Percentiles rank a stretch among this genome's conserved stretches.
Conservation (phyloP, 2,113 vertebrate genomes). For the Pelodiscus sinensis region DNA sequence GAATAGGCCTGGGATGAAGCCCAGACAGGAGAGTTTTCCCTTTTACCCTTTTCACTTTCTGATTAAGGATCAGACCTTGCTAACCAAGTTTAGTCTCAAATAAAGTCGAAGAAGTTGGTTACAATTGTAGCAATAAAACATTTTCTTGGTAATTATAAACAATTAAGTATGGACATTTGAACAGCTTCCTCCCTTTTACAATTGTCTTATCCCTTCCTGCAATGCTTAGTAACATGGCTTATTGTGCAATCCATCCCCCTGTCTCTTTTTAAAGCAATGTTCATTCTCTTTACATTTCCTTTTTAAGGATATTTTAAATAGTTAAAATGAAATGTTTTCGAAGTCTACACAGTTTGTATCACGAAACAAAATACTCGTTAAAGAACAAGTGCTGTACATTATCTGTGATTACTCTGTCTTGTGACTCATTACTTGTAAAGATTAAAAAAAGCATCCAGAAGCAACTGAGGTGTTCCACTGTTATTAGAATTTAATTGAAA, state of each 20-base stretch:
- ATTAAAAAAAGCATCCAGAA: rapidly evolving
- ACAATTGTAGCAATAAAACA: neutral
- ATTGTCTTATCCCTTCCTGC: neutral
- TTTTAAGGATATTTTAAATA: neutral
- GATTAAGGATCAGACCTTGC: neutral
- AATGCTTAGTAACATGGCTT: neutral
- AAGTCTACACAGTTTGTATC: neutral
- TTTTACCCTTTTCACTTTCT: neutral
- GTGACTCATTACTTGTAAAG: neutral
- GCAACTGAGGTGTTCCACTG: neutral
- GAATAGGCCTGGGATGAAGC: neutral
- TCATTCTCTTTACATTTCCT: neutral
- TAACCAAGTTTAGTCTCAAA: neutral
- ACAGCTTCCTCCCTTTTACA: neutral
- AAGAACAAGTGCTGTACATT: neutral
- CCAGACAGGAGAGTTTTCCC: neutral
- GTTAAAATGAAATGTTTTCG: neutral
- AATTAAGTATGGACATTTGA: neutral
- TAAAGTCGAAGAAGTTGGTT: neutral
- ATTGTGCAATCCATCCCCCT: neutral
- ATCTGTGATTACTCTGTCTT: neutral
- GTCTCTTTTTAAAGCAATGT: neutral
- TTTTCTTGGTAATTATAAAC: neutral
- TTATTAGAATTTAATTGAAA: constrained; percentile 7
- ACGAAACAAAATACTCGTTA: neutral